Conservation (phyloP, 2,888 invertebrate species). For the Stenodema calcarata region DNA sequence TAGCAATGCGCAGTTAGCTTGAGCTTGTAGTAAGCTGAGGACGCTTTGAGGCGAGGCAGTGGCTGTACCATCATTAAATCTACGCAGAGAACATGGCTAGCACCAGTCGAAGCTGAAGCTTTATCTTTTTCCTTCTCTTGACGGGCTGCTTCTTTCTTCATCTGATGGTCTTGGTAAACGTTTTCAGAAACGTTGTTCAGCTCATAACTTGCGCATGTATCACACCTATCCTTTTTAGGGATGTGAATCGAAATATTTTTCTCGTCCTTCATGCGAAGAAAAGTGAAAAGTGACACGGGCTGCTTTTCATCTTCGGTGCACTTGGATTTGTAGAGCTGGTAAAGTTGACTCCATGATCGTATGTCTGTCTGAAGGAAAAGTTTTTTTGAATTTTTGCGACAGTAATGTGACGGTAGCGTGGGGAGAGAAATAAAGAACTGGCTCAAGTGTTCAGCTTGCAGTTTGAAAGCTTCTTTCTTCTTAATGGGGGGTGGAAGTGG, state of each 20-base stretch:
- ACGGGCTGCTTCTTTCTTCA: slow-evolving; percentile 13
- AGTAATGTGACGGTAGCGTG: slow-evolving; percentile 33
- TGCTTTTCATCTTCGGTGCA: not conserved
- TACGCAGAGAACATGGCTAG: not conserved
- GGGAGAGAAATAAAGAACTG: slow-evolving; percentile 30
- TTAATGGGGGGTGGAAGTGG: not conserved
- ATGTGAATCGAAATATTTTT: slow-evolving; percentile 20
- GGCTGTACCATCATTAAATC: slow-evolving; percentile 28
- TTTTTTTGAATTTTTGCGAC: slow-evolving; percentile 19
- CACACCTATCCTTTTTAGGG: slow-evolving; percentile 39
- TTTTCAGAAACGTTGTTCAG: slow-evolving; percentile 3
- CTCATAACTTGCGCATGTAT: slow-evolving; percentile 5
- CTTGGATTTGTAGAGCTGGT: not conserved
- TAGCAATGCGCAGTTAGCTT: slow-evolving; percentile 29
- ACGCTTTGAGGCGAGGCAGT: not conserved
- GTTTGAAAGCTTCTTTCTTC: not conserved
- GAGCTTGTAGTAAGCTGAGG: slow-evolving; percentile 5
- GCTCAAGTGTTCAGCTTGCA: not conserved
- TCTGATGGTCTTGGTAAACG: not conserved
- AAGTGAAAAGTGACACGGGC: not conserved
- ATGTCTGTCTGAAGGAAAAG: slow-evolving; percentile 36
- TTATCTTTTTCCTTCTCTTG: slow-evolving; percentile 29
- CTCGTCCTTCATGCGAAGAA: not conserved
- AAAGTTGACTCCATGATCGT: slow-evolving; percentile 14
- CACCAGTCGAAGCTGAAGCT: not conserved